Conservation (phyloP, 2,797 vertebrate species). For the Manis crassicaudata region DNA sequence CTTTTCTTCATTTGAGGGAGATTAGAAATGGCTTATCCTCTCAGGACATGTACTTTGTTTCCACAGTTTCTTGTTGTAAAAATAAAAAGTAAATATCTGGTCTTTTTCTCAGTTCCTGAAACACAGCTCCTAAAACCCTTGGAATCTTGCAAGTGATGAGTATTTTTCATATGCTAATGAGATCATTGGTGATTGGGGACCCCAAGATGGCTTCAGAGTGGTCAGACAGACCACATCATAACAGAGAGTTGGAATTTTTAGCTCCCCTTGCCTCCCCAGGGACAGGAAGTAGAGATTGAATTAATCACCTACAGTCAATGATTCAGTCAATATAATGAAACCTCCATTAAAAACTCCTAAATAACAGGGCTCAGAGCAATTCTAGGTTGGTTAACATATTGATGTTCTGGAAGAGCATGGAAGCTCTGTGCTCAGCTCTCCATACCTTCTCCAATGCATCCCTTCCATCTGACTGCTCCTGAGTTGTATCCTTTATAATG, state of each 20-base stretch:
- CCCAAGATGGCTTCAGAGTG: background rate
- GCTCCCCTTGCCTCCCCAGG: rapidly evolving
- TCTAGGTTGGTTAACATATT: background rate
- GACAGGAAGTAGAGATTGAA: background rate
- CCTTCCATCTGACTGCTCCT: background rate
- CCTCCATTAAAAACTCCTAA: background rate
- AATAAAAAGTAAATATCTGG: background rate
- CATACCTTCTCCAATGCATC: background rate
- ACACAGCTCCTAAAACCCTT: background rate
- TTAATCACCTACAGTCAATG: background rate
- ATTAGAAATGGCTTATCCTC: background rate
- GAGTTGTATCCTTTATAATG: background rate
- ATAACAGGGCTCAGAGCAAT: background rate
- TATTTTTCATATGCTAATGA: background rate
- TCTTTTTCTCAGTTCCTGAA: background rate
- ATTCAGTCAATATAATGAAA: background rate
- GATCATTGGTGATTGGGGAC: background rate
- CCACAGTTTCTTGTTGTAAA: background rate
- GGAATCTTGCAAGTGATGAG: background rate
- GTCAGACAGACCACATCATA: background rate
- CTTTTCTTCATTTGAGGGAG: background rate
- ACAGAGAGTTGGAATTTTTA: background rate
- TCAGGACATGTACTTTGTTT: background rate
- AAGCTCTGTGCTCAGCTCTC: background rate
- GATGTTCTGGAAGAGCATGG: background rate